phyloP scores from a whole-genome alignment of 1,140 invertebrate species.

The Drosophila orena region DNA sequence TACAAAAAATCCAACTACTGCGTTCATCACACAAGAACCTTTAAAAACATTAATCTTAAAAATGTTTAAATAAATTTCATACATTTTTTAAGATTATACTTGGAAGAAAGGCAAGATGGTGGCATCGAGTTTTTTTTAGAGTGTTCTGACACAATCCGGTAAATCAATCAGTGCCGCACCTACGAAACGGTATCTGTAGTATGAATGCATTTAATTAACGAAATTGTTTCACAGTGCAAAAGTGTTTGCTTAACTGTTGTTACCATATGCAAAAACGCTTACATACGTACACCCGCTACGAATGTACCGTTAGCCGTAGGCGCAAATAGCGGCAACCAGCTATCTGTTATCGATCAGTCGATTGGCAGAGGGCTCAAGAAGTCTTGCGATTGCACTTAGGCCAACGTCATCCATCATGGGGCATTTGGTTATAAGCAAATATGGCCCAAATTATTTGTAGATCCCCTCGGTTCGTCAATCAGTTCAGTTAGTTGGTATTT shows the following conservation, averaged over 20 bases:
- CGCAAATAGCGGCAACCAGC: slow-evolving; percentile 29
- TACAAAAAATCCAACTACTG: too few species aligned
- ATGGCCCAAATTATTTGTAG: not conserved
- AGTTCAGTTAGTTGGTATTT: slow-evolving; percentile 17
- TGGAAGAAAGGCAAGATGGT: not conserved
- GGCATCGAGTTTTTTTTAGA: not conserved
- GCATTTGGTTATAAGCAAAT: slow-evolving; percentile 48
- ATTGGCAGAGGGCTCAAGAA: slow-evolving; percentile 32
- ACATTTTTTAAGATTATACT: too few species aligned
- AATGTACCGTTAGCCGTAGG: slow-evolving; percentile 35
- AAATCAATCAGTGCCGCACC: slow-evolving; percentile 38
- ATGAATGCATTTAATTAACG: slow-evolving; percentile 54
- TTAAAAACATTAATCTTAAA: not conserved
- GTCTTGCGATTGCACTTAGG: slow-evolving; percentile 19
- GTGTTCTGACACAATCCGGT: slow-evolving; percentile 17
- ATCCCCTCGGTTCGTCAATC: slow-evolving; percentile 29
- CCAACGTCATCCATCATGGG: slow-evolving; percentile 35
- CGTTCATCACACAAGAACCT: too few species aligned
- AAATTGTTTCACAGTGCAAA: slow-evolving; percentile 32
- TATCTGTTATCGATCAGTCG: slow-evolving; percentile 51
- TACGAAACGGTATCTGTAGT: slow-evolving; percentile 19
- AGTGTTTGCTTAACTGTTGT: slow-evolving; percentile 48
- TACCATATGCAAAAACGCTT: slow-evolving; percentile 33
- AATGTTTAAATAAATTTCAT: too few species aligned
- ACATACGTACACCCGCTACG: slow-evolving; percentile 12